phyloP scores from a whole-genome alignment of 2,113 vertebrate genomes.

The Procavia capensis region DNA sequence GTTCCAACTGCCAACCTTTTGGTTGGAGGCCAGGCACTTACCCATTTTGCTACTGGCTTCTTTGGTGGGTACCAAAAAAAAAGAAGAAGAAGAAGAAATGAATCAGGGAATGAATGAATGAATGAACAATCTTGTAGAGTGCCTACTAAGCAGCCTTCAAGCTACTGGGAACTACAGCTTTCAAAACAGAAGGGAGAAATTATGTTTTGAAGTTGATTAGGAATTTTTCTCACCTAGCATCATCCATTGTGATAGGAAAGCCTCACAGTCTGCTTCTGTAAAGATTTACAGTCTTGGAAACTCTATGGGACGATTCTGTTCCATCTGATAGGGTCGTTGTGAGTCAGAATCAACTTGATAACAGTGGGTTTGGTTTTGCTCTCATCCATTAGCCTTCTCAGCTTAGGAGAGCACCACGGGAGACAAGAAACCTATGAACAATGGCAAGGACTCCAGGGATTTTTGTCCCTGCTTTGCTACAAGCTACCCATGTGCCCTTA shows the following conservation, averaged over 20 bases:
- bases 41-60: too few species aligned
- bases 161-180: background rate
- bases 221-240: background rate
- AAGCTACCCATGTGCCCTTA: background rate
- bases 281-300: too few species aligned
- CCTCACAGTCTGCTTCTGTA: too few species aligned
- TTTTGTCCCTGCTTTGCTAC: background rate
- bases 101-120: background rate
- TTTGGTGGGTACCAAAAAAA: background rate
- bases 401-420: background rate
- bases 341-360: too few species aligned
- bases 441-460: background rate
- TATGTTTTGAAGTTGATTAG: background rate
- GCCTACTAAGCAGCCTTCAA: background rate
- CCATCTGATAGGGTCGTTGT: too few species aligned
- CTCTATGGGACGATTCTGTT: too few species aligned
- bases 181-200: background rate
- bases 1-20: too few species aligned
- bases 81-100: background rate
- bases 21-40: too few species aligned
- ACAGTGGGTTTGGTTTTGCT: too few species aligned
- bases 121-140: background rate
- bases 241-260: too few species aligned
- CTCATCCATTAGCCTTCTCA: background rate
- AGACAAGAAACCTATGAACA: background rate